Conservation (phyloP, 2,113 vertebrate species). For the Thermophis baileyi region DNA sequence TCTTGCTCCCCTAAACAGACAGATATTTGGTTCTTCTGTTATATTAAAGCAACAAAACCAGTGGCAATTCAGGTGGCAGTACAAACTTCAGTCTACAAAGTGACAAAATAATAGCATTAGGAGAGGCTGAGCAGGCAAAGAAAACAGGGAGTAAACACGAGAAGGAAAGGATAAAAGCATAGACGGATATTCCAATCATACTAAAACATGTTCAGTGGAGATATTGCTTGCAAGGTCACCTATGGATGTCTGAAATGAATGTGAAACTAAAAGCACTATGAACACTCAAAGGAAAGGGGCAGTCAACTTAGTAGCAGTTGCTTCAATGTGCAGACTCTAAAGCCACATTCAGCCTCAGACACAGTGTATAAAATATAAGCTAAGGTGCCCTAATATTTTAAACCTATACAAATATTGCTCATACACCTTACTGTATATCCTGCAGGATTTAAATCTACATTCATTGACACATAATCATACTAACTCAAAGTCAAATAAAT, state of each 20-base stretch:
- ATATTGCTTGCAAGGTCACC: not conserved
- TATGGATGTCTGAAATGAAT: not conserved
- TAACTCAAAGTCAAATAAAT: slow-evolving; percentile 25
- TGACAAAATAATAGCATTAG: not conserved
- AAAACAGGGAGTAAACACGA: not conserved
- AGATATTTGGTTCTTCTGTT: not conserved
- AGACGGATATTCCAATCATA: not conserved
- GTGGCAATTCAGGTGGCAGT: not conserved
- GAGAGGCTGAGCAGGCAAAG: not conserved
- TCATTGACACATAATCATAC: slow-evolving; percentile 17
- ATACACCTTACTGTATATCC: not conserved
- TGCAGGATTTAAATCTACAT: slow-evolving; percentile 39
- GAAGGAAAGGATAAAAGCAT: not conserved
- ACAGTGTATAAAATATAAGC: not conserved
- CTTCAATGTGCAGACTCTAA: not conserved
- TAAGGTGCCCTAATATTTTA: not conserved
- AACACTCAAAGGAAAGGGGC: not conserved
- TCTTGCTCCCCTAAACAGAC: not conserved
- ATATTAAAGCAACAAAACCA: not conserved
- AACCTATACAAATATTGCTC: not conserved
- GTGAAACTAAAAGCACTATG: not conserved
- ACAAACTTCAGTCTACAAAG: not conserved
- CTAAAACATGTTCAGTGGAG: not conserved
- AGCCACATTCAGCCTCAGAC: not conserved
- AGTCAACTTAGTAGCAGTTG: not conserved